Evolutionary conservation across 1,140 invertebrate species (phyloP).

Genomic region (Delia radicum): DNA sequence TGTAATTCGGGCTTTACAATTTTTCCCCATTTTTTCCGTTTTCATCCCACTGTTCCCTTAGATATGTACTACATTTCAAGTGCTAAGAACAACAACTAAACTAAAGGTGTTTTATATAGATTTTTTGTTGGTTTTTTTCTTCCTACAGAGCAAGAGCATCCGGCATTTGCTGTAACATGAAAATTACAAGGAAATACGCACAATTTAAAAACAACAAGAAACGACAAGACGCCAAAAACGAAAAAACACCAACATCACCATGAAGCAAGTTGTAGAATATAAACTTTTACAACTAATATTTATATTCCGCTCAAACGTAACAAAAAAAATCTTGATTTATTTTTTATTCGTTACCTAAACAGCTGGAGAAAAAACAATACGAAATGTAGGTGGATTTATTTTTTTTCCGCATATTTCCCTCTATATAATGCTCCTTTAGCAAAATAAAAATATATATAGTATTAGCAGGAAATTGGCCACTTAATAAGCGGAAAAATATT

Average conservation of each 20-base stretch:
- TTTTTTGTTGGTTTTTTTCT: neutral
- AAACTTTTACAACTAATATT: neutral
- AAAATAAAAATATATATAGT: neutral
- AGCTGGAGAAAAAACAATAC: neutral
- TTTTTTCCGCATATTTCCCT: neutral
- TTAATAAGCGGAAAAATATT: constrained; percentile 13
- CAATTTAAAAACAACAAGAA: constrained; percentile 5
- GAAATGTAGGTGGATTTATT: constrained; percentile 9
- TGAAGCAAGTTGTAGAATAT: neutral
- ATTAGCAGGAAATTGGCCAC: constrained; percentile 18
- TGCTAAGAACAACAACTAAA: neutral
- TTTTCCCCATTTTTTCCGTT: too few relatives aligned
- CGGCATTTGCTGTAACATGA: neutral
- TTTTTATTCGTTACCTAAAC: neutral
- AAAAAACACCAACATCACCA: neutral
- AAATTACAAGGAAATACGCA: constrained; percentile 22
- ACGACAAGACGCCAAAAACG: neutral
- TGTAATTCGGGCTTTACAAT: too few relatives aligned
- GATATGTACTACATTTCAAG: too few relatives aligned
- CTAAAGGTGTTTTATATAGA: neutral
- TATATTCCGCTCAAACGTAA: neutral
- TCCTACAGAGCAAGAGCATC: neutral
- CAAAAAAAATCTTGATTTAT: neutral
- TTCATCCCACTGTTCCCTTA: too few relatives aligned
- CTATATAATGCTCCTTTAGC: neutral